Conservation (phyloP, 2,113 vertebrate genomes). For the Sceloporus undulatus region DNA sequence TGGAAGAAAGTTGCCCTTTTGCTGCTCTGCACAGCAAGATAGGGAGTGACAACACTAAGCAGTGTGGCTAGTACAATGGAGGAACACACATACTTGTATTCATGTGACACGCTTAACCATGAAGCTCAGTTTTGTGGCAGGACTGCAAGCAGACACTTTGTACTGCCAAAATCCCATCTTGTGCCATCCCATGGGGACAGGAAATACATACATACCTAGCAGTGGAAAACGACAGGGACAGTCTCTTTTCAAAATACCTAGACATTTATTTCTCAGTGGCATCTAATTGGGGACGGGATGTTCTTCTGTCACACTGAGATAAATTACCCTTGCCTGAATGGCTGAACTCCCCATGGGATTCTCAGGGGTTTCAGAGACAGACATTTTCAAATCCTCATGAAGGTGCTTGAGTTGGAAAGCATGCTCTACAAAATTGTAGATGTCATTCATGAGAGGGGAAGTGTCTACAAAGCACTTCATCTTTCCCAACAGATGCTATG, state of each 20-base stretch:
- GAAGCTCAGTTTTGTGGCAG: background rate
- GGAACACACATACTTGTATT: background rate
- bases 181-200: background rate
- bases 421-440: background rate
- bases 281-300: slow-evolving; percentile 5
- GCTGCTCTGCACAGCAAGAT: background rate
- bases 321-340: slow-evolving; percentile 19
- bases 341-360: background rate
- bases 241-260: background rate
- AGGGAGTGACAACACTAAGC: background rate
- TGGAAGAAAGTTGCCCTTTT: background rate
- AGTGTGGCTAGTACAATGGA: background rate
- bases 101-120: slow-evolving; percentile 3
- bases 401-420: slow-evolving; percentile 8
- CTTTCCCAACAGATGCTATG: background rate
- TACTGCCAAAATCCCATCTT: slow-evolving; percentile 8
- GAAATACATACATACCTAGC: background rate
- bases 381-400: slow-evolving; percentile 2
- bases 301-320: slow-evolving; percentile 16
- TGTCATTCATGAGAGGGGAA: background rate
- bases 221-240: background rate
- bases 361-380: slow-evolving; percentile 5
- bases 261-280: slow-evolving; percentile 1
- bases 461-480: background rate
- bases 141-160: slow-evolving; percentile 7